Evolutionary conservation across 1,140 invertebrate genomes (phyloP).

Genomic region (Scaptomyza hsui): DNA sequence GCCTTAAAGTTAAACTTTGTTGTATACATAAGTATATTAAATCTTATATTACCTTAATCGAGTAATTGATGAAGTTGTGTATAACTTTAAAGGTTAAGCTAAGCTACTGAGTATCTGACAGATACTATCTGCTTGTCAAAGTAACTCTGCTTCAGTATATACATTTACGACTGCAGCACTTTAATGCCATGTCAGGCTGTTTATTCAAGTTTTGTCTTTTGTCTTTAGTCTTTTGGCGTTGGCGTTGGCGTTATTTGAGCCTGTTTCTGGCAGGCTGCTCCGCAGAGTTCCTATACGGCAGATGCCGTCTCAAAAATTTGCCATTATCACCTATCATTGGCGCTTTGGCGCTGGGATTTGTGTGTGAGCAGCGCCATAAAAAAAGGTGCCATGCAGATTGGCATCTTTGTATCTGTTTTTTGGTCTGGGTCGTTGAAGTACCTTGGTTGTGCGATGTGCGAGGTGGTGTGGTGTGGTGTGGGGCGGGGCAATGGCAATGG

Average conservation of each 20-base stretch:
- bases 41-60: no score
- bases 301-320: slow-evolving; percentile 67
- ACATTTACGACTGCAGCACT: slow-evolving; percentile 3
- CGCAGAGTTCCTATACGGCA: slow-evolving; percentile 2
- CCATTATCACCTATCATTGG: slow-evolving; percentile 83
- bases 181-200: slow-evolving; percentile 22
- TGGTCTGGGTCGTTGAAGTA: slow-evolving; percentile 26
- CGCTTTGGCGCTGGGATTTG: slow-evolving; percentile 75
- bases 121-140: not conserved
- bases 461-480: no score
- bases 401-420: slow-evolving; percentile 65
- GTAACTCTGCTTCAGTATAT: no score
- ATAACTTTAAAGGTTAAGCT: no score
- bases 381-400: slow-evolving; percentile 77
- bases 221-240: slow-evolving; percentile 14
- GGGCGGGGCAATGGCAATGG: not conserved
- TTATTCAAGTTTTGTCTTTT: slow-evolving; percentile 25
- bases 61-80: no score
- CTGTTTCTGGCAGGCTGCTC: not conserved
- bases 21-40: no score
- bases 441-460: slow-evolving; percentile 22
- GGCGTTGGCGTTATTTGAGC: not conserved
- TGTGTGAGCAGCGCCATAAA: slow-evolving; percentile 54
- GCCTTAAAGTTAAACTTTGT: no score
- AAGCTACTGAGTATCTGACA: not conserved